A percentile compares a stretch with the other conserved stretches of the same genome.
These are phyloP conservation scores for Alectura lathami DNA, from an alignment of 2,113 vertebrate species.

Conservation along the genomic window DNA sequence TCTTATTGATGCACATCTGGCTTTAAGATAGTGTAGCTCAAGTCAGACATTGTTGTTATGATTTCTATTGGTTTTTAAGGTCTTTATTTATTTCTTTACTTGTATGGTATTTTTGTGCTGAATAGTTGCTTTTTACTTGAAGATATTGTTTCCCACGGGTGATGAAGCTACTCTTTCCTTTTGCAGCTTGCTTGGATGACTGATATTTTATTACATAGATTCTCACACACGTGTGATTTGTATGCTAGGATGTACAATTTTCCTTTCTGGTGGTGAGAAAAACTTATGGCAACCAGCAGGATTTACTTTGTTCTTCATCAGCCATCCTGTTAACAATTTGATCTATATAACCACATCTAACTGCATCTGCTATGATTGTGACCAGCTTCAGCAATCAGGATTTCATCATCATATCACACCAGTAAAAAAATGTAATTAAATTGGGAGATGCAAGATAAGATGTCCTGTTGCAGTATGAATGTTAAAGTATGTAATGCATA, in stretches of 20 bases:
- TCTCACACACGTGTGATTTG: slow-evolving; percentile 61
- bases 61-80: neutral
- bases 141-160: slow-evolving; percentile 60
- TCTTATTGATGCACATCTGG: neutral
- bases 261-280: neutral
- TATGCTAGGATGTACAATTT: slow-evolving; percentile 11
- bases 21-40: neutral
- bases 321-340: slow-evolving; percentile 22
- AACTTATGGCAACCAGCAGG: neutral
- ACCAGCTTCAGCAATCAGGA: slow-evolving; percentile 31
- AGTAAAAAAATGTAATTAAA: neutral
- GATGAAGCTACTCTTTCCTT: slow-evolving; percentile 58
- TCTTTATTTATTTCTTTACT: neutral
- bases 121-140: slow-evolving; percentile 56
- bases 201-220: slow-evolving; percentile 67
- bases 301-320: slow-evolving; percentile 37
- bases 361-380: slow-evolving; percentile 34
- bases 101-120: neutral
- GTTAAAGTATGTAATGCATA: neutral
- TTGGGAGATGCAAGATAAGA: neutral
- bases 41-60: neutral
- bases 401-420: slow-evolving; percentile 59
- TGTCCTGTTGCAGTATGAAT: neutral
- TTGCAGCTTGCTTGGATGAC: slow-evolving; percentile 61
- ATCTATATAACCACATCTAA: slow-evolving; percentile 52